phyloP scores from a whole-genome alignment of 92 coral and sea anemone species.

The Pocillopora meandrina region DNA sequence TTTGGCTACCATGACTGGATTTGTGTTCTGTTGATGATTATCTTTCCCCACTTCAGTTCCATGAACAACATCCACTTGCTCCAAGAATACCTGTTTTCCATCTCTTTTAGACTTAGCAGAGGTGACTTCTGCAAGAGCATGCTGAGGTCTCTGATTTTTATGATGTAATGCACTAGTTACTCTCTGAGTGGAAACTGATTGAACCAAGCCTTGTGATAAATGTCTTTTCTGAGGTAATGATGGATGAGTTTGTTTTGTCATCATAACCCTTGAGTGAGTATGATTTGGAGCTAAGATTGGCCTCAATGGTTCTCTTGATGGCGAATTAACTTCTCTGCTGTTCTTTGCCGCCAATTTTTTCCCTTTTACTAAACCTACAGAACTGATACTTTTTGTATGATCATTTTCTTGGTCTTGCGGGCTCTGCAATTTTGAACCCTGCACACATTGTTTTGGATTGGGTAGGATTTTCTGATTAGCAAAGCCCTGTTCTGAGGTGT shows the following conservation, averaged over 20 bases:
- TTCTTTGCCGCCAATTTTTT: constrained; percentile 15
- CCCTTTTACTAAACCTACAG: not conserved
- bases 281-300: constrained; percentile 53
- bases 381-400: not conserved
- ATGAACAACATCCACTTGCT: not conserved
- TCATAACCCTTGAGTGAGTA: not conserved
- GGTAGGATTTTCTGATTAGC: constrained; percentile 24
- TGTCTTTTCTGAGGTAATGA: not conserved
- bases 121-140: not conserved
- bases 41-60: not conserved
- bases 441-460: constrained; percentile 4
- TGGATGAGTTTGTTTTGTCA: not conserved
- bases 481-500: constrained; percentile 17
- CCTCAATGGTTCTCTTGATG: constrained; percentile 71
- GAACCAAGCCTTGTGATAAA: not conserved
- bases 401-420: constrained; percentile 26
- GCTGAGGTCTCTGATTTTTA: not conserved
- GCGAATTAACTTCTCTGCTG: constrained; percentile 2
- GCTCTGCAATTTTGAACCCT: constrained; percentile 12
- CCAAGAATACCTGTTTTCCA: not conserved
- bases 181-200: not conserved
- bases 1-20: no score
- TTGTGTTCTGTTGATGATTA: not conserved
- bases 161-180: not conserved
- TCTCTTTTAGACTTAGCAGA: not conserved